Base-by-base conservation (phyloP, 2,797 vertebrate species). In the Spinus olivaceus region DNA sequence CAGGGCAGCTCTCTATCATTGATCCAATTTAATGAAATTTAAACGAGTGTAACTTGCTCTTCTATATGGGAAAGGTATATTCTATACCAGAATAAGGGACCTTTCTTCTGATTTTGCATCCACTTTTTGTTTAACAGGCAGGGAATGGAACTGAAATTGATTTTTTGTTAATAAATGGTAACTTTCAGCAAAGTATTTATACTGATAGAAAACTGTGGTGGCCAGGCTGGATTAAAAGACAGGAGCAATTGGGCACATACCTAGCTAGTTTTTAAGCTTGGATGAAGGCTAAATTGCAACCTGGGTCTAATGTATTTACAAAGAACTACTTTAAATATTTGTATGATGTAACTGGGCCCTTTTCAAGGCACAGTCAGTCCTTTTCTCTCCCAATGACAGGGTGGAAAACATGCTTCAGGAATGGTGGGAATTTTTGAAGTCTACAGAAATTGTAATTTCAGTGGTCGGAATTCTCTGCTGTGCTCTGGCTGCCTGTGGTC, bases 1-100 rank as follows among this genome's bases (percentile, higher is more conserved):
- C 1, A 79, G 54, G 19, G 19, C 39, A 84, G 14, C 24, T 86
- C 41, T 21, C 14, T 42, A 22, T 10, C 33, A 71, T 14, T 67
- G 46, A 83, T 85, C 32, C 50, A 27, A 23, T 67, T 54, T 69
- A 88, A 72, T 77, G 28, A 79, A 51, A 72, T 72, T 66, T 61
- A 53, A 88, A 27, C n/a, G 69, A 57, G 46, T 50, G 20, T 47
- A 65, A 8, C 30, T 67, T 60, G 23, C 35, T 80, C 10, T 25
- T 35, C 5, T 33, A 23, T 41, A 19, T 3, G 9, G 47, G 46
- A 72, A 64, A 76, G 18, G 10, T 9, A 5, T 16, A 67, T 61
- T 21, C 4, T 6, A n/a, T 1, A 9, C 3, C 22, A 28, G 20
- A 57, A 59, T 33, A 51, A 81, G 30, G 5, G 14, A 57, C 10